Evolutionary conservation across 2,113 vertebrate species (phyloP).

Genomic region (Gobiocypris rarus): DNA sequence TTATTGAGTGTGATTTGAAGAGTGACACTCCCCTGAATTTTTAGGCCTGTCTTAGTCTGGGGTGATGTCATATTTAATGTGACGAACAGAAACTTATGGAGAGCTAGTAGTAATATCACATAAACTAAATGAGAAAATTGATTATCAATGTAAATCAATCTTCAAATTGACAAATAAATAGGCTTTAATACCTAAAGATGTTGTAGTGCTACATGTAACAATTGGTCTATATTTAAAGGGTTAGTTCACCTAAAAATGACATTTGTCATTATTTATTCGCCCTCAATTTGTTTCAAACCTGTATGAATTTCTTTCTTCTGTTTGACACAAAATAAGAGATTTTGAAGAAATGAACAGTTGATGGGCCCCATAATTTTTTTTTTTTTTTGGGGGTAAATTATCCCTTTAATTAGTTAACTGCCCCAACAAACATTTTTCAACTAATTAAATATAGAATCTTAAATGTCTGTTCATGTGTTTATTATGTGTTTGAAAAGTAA

Average conservation of each 20-base stretch:
- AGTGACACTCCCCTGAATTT: slow-evolving; percentile 2
- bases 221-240: too few relatives aligned
- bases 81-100: neutral
- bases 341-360: too few relatives aligned
- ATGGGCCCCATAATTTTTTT: too few relatives aligned
- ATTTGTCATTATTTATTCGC: too few relatives aligned
- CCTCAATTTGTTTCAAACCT: too few relatives aligned
- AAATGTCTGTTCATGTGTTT: neutral
- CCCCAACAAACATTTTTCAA: too few relatives aligned
- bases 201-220: neutral
- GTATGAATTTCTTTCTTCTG: too few relatives aligned
- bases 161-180: neutral
- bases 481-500: neutral
- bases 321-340: too few relatives aligned
- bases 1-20: neutral
- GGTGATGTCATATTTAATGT: neutral
- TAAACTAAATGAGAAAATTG: neutral
- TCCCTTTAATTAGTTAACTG: too few relatives aligned
- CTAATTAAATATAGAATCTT: too few relatives aligned
- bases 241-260: too few relatives aligned
- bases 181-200: neutral
- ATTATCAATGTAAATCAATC: neutral
- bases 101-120: neutral
- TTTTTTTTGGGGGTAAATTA: too few relatives aligned
- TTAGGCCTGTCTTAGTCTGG: neutral